phyloP scores from a whole-genome alignment of 2,113 vertebrate species.

The Rafetus swinhoei region DNA sequence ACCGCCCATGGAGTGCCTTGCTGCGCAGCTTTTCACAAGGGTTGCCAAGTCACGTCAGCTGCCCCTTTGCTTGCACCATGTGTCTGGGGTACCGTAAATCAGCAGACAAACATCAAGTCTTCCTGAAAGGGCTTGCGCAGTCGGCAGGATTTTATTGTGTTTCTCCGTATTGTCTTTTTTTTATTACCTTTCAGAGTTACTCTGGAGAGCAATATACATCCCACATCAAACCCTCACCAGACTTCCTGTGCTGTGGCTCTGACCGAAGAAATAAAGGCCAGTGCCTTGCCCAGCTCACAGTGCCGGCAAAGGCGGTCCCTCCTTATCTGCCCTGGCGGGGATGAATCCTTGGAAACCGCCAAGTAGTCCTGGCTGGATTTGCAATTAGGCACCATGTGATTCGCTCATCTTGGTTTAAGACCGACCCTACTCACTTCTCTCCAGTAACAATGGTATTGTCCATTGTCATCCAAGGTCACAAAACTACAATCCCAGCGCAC shows the following conservation, averaged over 20 bases:
- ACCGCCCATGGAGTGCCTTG: rapidly evolving
- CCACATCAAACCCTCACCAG: slow-evolving; percentile 51
- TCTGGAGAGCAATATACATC: slow-evolving; percentile 71
- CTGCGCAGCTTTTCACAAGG: rapidly evolving
- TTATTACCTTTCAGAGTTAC: slow-evolving; percentile 63
- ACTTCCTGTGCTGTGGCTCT: slow-evolving; percentile 59
- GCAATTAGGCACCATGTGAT: not conserved
- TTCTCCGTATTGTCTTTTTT: slow-evolving; percentile 69
- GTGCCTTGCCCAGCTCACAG: slow-evolving; percentile 27
- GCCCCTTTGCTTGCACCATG: slow-evolving; percentile 38
- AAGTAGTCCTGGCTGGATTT: not conserved
- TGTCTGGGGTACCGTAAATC: slow-evolving; percentile 61
- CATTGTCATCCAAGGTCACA: not conserved
- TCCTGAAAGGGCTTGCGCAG: slow-evolving; percentile 58
- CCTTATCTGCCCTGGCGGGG: not conserved
- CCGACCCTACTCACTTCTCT: not conserved
- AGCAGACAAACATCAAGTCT: slow-evolving; percentile 60
- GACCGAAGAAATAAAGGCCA: slow-evolving; percentile 38
- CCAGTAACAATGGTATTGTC: not conserved
- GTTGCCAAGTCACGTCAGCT: not conserved
- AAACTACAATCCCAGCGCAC: not conserved
- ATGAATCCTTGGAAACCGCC: not conserved
- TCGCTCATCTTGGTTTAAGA: not conserved
- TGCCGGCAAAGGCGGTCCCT: rapidly evolving
- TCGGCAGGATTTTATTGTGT: slow-evolving; percentile 64